These are phyloP conservation scores for Gambusia yucatana DNA, from an alignment of 2,797 vertebrate species.

Conservation along the genomic window DNA sequence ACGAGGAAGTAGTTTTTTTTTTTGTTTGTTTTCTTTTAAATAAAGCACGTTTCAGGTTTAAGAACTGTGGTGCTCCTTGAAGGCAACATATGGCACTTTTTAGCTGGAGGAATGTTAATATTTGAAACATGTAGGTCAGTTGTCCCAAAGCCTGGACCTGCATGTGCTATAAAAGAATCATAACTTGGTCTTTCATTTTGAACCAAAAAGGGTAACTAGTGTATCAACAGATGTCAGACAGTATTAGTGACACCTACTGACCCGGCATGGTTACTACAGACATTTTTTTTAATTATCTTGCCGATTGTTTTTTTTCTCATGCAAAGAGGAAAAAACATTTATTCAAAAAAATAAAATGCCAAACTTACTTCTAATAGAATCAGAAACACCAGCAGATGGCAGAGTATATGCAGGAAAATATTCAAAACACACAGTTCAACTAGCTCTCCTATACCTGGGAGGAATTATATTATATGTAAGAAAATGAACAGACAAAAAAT, in stretches of 20 bases:
- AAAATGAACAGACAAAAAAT: too few relatives aligned
- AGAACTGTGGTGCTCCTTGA: neutral
- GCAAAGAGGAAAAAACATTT: neutral
- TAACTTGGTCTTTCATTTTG: neutral
- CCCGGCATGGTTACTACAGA: neutral
- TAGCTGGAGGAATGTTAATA: neutral
- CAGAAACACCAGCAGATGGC: neutral
- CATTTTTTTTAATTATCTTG: neutral
- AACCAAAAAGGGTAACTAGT: neutral
- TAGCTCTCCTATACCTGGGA: neutral
- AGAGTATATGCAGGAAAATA: neutral
- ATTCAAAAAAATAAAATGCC: neutral
- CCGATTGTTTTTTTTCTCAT: neutral
- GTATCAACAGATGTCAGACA: too few relatives aligned
- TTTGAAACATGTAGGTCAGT: neutral
- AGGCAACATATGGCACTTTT: neutral
- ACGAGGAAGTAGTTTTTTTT: neutral
- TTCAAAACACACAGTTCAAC: neutral
- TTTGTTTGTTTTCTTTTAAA: neutral
- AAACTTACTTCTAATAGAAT: neutral
- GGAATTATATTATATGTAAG: neutral
- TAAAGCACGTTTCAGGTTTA: neutral
- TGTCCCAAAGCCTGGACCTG: neutral
- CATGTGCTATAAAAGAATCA: neutral
- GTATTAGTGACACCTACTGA: neutral